Evolutionary conservation across 2,113 vertebrate genomes (phyloP).

Genomic region (Saimiri boliviensis): DNA sequence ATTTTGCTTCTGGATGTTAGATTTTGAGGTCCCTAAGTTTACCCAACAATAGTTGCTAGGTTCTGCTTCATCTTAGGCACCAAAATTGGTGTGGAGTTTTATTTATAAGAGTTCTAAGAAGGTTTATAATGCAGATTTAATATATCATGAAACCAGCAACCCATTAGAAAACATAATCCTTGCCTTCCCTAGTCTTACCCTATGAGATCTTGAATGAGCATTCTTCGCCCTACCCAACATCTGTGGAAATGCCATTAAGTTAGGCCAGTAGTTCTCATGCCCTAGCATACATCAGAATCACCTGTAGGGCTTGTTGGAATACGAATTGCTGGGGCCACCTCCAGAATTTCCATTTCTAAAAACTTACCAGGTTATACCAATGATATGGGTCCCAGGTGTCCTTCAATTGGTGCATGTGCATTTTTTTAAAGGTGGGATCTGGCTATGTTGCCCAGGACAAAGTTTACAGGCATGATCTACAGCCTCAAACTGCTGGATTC

Average conservation of each 20-base stretch:
- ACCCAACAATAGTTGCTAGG: background rate
- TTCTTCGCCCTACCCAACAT: background rate
- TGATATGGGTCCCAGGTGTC: background rate
- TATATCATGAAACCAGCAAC: background rate
- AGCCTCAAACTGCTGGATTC: background rate
- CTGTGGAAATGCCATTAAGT: background rate
- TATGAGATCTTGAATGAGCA: background rate
- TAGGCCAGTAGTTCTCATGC: background rate
- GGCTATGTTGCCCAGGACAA: background rate
- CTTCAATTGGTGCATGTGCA: background rate
- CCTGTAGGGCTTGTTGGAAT: background rate
- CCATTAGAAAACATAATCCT: background rate
- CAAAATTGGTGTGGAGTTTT: background rate
- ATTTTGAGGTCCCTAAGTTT: background rate
- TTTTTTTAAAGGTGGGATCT: background rate
- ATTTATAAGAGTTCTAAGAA: background rate
- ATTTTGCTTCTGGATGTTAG: background rate
- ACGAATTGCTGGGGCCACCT: background rate
- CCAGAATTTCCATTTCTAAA: background rate
- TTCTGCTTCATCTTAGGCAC: background rate
- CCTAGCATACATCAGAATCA: background rate
- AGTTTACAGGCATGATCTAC: background rate
- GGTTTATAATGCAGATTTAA: background rate
- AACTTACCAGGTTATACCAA: background rate
- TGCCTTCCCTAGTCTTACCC: background rate